These are phyloP conservation scores for Heterotis niloticus DNA, from an alignment of 2,113 vertebrate species.

Conservation along the genomic window DNA sequence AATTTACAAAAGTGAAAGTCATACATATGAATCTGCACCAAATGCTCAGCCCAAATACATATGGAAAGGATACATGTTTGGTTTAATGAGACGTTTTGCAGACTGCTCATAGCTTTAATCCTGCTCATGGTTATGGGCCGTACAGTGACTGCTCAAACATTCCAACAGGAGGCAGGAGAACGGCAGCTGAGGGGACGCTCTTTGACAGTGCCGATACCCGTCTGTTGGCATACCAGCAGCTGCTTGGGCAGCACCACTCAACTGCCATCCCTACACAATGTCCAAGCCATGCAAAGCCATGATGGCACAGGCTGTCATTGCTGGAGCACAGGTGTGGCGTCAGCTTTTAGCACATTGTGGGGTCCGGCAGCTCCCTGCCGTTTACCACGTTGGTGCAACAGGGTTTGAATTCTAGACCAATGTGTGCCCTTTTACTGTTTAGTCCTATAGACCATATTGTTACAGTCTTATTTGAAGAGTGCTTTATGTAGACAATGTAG, in stretches of 20 bases:
- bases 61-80: not conserved
- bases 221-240: not conserved
- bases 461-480: too few species aligned
- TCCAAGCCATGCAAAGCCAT: not conserved
- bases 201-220: not conserved
- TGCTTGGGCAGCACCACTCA: not conserved
- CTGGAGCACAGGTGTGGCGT: slow-evolving; percentile 62
- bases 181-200: not conserved
- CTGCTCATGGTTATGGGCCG: too few species aligned
- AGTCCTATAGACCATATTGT: too few species aligned
- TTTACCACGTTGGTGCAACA: too few species aligned
- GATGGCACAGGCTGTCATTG: slow-evolving; percentile 51
- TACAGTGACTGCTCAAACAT: not conserved
- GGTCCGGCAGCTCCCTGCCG: too few species aligned
- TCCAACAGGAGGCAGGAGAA: slow-evolving; percentile 4
- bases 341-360: slow-evolving; percentile 48
- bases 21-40: too few species aligned
- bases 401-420: too few species aligned
- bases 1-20: too few species aligned
- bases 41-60: not conserved
- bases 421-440: too few species aligned
- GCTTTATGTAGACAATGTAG: too few species aligned
- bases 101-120: not conserved
- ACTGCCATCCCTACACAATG: not conserved
- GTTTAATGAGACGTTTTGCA: too few species aligned